A percentile compares a stretch with the other conserved stretches of the same genome.
phyloP scores from a whole-genome alignment of 2,113 vertebrate species.

The Megaceryle torquata region DNA sequence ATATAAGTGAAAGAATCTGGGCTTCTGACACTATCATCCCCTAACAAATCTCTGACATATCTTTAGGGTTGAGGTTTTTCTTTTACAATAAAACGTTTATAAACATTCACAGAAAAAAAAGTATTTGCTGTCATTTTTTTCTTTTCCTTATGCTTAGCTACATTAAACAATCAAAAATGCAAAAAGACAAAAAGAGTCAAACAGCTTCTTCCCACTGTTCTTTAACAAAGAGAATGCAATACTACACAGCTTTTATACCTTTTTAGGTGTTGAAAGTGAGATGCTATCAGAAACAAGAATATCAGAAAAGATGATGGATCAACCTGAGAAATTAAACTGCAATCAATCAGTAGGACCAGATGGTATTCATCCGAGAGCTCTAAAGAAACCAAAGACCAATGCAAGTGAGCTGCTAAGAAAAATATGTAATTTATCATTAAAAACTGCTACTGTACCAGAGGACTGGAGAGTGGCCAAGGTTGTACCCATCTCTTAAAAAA shows the following conservation, averaged over 20 bases:
- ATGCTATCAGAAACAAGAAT: slow-evolving; percentile 36
- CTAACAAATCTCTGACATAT: not conserved
- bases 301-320: slow-evolving; percentile 49
- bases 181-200: not conserved
- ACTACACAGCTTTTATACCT: not conserved
- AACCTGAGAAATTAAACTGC: slow-evolving; percentile 59
- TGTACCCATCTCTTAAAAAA: slow-evolving; percentile 52
- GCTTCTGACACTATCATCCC: not conserved
- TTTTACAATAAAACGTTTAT: not conserved
- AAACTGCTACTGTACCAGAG: slow-evolving; percentile 5
- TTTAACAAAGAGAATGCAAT: not conserved
- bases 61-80: not conserved
- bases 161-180: not conserved
- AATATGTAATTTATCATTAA: slow-evolving; percentile 62
- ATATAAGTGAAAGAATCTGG: not conserved
- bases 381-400: slow-evolving; percentile 49
- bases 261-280: slow-evolving; percentile 15
- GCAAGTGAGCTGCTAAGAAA: slow-evolving; percentile 59
- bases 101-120: not conserved
- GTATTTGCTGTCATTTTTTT: not conserved
- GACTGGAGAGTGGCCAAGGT: slow-evolving; percentile 40
- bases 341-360: slow-evolving; percentile 59
- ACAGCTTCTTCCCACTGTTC: not conserved
- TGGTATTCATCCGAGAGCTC: slow-evolving; percentile 58
- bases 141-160: not conserved